Evolutionary conservation across 2,797 vertebrate species (phyloP).

Genomic region (Cichlasoma orientale): DNA sequence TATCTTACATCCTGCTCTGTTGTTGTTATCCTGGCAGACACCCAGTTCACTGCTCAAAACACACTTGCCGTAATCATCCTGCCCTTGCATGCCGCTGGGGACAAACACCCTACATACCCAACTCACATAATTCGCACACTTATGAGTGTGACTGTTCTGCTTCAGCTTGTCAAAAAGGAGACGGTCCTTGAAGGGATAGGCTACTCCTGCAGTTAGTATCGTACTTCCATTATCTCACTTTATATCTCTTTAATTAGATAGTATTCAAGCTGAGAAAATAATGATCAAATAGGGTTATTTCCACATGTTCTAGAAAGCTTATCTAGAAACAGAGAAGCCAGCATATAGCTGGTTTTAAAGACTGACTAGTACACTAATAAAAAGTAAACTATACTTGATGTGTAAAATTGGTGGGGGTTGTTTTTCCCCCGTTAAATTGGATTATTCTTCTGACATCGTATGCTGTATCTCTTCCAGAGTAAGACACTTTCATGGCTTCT

Average conservation of each 20-base stretch:
- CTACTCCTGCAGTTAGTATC: not conserved
- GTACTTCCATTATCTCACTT: not conserved
- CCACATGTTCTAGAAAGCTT: not conserved
- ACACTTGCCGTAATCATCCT: constrained; percentile 46
- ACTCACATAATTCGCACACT: constrained; percentile 19
- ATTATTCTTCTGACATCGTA: not conserved
- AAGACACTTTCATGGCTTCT: not conserved
- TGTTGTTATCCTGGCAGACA: constrained; percentile 62
- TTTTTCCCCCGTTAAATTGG: not conserved
- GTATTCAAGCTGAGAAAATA: not conserved
- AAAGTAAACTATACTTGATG: not conserved
- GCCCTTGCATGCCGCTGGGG: constrained; percentile 41
- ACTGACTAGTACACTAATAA: not conserved
- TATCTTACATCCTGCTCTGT: constrained; percentile 51
- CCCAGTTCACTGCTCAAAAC: constrained; percentile 69
- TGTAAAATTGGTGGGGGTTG: not conserved
- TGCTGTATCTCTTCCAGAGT: not conserved
- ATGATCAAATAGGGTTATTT: not conserved
- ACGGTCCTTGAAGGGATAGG: not conserved
- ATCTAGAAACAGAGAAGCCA: not conserved
- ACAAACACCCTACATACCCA: constrained; percentile 48
- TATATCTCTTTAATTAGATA: not conserved
- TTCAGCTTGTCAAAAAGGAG: constrained; percentile 46
- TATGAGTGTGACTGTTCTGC: constrained; percentile 31
- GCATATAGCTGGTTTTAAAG: not conserved